These are phyloP conservation scores for Conus betulinus DNA, from an alignment of 1,140 invertebrate genomes.

Conservation along the genomic window DNA sequence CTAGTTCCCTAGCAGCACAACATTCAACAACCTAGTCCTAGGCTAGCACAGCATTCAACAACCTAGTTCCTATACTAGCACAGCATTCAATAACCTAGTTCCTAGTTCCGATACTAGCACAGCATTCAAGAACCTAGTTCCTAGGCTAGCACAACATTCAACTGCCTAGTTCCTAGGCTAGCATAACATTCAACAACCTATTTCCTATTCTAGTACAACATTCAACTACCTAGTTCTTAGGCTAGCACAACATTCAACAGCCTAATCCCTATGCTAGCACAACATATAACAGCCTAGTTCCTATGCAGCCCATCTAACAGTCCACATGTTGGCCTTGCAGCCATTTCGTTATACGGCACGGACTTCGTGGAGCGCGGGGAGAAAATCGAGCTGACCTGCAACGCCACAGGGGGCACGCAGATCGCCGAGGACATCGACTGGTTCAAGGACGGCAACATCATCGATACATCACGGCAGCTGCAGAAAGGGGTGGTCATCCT, in stretches of 20 bases:
- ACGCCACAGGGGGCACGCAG: constrained; percentile 54
- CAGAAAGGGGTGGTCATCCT: constrained; percentile 33
- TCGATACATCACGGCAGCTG: constrained; percentile 22
- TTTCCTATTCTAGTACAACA: no score
- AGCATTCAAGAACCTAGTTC: no score
- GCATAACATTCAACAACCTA: no score
- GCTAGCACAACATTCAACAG: not conserved
- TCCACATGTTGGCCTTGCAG: constrained; percentile 30
- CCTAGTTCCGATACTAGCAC: no score
- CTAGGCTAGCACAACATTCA: no score
- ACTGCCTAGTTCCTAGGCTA: no score
- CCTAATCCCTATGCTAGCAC: not conserved
- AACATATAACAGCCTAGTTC: not conserved
- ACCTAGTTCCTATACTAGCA: no score
- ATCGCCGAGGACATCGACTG: constrained; percentile 57
- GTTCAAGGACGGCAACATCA: constrained; percentile 54
- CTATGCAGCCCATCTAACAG: no score
- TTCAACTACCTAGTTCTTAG: not conserved
- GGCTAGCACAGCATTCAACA: no score
- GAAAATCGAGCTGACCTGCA: constrained; percentile 50
- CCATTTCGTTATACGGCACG: constrained; percentile 48
- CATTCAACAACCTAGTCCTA: no score
- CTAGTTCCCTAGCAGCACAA: no score
- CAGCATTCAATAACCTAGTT: no score
- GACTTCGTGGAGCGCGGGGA: constrained; percentile 55